phyloP scores from a whole-genome alignment of 2,888 invertebrate genomes.

The Ligdia adustata region DNA sequence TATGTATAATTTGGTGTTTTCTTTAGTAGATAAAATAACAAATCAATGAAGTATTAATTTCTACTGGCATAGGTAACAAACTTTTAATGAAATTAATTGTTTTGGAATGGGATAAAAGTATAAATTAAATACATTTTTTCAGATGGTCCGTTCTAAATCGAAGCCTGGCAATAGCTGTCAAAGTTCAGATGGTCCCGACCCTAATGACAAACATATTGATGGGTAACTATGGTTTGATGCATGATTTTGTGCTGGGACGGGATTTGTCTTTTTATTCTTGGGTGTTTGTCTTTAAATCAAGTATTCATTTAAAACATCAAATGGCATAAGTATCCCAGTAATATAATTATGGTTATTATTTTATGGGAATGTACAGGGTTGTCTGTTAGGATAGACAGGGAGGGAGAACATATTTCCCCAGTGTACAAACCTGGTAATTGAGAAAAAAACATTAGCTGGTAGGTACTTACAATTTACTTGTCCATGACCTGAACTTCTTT shows the following conservation, averaged over 20 bases:
- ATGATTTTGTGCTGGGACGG: conserved; percentile 18
- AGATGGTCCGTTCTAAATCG: conserved; percentile 77
- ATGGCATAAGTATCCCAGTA: too few species aligned
- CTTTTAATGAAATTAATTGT: conserved; percentile 1
- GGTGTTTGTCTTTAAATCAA: too few species aligned
- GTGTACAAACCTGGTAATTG: too few species aligned
- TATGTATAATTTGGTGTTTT: conserved; percentile 28
- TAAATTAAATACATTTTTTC: conserved; percentile 56
- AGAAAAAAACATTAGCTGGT: too few species aligned
- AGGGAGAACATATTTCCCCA: too few species aligned
- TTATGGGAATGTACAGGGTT: too few species aligned
- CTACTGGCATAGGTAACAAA: conserved; percentile 16
- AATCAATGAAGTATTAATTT: not conserved
- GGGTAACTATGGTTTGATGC: conserved; percentile 66
- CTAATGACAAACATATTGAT: conserved; percentile 74
- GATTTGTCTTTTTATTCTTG: too few species aligned
- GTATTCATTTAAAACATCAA: too few species aligned
- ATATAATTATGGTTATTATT: too few species aligned
- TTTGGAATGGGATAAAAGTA: not conserved
- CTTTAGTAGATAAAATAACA: conserved; percentile 13
- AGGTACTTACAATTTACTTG: too few species aligned
- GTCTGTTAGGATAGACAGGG: too few species aligned
- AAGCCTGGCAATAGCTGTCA: conserved; percentile 67
- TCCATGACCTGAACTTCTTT: too few species aligned
- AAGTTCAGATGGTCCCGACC: conserved; percentile 68